These are phyloP conservation scores for Sorex araneus DNA, from an alignment of 2,113 vertebrate genomes.

Conservation along the genomic window DNA sequence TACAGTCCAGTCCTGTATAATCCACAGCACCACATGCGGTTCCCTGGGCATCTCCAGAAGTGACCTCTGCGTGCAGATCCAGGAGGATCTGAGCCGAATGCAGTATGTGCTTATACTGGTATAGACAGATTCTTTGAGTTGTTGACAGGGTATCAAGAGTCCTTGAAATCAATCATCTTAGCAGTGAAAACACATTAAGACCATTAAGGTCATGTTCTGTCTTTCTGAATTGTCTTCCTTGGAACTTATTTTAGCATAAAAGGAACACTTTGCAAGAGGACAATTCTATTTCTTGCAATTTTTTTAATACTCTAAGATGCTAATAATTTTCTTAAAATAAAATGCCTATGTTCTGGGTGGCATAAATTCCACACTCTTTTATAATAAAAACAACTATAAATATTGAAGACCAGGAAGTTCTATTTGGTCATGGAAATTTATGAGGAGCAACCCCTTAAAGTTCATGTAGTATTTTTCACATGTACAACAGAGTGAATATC, in stretches of 20 bases:
- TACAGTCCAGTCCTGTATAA: too few species aligned
- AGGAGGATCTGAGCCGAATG: too few species aligned
- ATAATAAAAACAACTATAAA: slow-evolving; percentile 80
- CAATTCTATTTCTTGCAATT: slow-evolving; percentile 74
- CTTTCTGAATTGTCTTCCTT: not conserved
- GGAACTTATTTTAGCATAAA: not conserved
- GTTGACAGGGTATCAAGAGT: not conserved
- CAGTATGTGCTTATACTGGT: too few species aligned
- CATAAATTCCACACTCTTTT: slow-evolving; percentile 82
- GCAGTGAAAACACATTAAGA: not conserved
- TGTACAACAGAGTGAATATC: slow-evolving; percentile 80
- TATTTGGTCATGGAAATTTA: slow-evolving; percentile 85
- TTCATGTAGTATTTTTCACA: slow-evolving; percentile 81
- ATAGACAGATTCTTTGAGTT: not conserved
- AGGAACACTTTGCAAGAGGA: not conserved
- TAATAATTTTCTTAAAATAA: slow-evolving; percentile 83
- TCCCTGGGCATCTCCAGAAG: too few species aligned
- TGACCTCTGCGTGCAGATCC: too few species aligned
- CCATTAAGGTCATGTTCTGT: not conserved
- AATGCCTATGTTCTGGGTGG: slow-evolving; percentile 78
- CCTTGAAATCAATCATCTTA: not conserved
- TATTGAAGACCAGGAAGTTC: slow-evolving; percentile 76
- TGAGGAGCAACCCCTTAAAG: slow-evolving; percentile 80
- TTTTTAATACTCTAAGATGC: slow-evolving; percentile 82
- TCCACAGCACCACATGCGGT: too few species aligned